phyloP scores from a whole-genome alignment of 2,888 invertebrate genomes.

The Chymomyza procnemis region DNA sequence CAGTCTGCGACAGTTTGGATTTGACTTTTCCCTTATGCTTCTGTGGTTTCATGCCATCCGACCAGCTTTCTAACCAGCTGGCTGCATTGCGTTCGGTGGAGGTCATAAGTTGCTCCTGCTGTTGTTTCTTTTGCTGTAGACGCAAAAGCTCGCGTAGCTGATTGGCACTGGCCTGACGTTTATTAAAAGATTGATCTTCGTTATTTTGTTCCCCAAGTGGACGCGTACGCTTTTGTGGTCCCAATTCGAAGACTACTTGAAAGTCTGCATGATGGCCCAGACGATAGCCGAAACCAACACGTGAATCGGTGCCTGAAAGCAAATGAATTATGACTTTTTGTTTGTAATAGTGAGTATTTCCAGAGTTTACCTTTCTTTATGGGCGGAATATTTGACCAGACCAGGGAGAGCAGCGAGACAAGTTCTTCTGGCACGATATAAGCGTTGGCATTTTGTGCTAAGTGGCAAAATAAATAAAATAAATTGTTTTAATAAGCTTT shows the following conservation, averaged over 20 bases:
- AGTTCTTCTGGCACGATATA: conserved; percentile 89
- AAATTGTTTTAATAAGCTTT: background rate
- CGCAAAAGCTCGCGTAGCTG: conserved; percentile 56
- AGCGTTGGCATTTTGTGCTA: conserved; percentile 80
- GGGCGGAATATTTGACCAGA: conserved; percentile 91
- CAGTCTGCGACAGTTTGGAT: conserved; percentile 10
- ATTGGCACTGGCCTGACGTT: conserved; percentile 71
- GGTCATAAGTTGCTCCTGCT: conserved; percentile 79
- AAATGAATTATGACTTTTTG: background rate
- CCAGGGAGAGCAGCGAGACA: conserved; percentile 87
- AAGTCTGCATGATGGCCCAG: conserved; percentile 90
- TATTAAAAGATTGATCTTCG: conserved; percentile 68
- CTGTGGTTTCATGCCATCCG: conserved; percentile 79
- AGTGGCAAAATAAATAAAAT: background rate
- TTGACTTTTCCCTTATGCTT: conserved; percentile 33
- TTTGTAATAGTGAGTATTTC: background rate
- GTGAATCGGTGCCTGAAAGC: conserved; percentile 86
- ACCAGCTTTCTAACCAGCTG: conserved; percentile 82
- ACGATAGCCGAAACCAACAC: conserved; percentile 88
- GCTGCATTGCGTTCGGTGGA: conserved; percentile 62
- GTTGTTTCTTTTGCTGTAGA: conserved; percentile 76
- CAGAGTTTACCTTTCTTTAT: conserved; percentile 86
- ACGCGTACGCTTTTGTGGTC: conserved; percentile 87
- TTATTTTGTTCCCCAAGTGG: conserved; percentile 80
- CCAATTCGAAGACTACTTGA: conserved; percentile 86